phyloP scores from a whole-genome alignment of 2,888 invertebrate species.

The Galerucella nymphaeae region DNA sequence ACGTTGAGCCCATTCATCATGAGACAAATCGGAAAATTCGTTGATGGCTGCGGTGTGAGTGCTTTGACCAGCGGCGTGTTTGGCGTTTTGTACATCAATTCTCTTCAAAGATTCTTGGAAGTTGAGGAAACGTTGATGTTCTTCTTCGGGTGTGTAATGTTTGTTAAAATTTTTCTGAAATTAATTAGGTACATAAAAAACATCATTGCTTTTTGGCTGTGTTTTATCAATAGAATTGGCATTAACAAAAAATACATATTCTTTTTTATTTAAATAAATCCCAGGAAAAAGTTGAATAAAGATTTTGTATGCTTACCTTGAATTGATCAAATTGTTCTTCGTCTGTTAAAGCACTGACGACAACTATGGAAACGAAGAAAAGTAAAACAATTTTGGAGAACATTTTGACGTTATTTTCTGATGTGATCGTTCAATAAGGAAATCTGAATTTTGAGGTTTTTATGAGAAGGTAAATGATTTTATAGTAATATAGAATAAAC shows the following conservation, averaged over 20 bases:
- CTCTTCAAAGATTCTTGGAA: conserved; percentile 39
- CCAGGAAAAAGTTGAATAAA: neutral
- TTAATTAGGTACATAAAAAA: neutral
- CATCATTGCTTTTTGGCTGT: no score
- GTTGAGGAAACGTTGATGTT: conserved; percentile 37
- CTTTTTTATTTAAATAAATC: no score
- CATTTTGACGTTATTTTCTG: conserved; percentile 3
- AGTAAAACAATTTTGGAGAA: conserved; percentile 11
- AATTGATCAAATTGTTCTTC: conserved; percentile 20
- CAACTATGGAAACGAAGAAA: conserved; percentile 8
- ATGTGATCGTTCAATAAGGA: neutral
- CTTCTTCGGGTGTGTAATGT: conserved; percentile 43
- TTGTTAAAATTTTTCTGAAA: conserved; percentile 40
- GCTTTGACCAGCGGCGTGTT: conserved; percentile 40
- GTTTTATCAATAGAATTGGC: no score
- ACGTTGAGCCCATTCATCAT: conserved; percentile 38
- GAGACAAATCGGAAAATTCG: conserved; percentile 42
- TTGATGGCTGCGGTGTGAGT: conserved; percentile 41
- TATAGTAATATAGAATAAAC: neutral
- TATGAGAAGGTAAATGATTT: neutral
- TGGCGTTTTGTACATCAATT: conserved; percentile 42
- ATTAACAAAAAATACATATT: no score
- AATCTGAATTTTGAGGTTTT: neutral
- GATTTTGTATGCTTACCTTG: conserved; percentile 4
- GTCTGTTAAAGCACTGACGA: conserved; percentile 13